These are phyloP conservation scores for Tadarida brasiliensis DNA, from an alignment of 2,797 vertebrate species.

Conservation along the genomic window DNA sequence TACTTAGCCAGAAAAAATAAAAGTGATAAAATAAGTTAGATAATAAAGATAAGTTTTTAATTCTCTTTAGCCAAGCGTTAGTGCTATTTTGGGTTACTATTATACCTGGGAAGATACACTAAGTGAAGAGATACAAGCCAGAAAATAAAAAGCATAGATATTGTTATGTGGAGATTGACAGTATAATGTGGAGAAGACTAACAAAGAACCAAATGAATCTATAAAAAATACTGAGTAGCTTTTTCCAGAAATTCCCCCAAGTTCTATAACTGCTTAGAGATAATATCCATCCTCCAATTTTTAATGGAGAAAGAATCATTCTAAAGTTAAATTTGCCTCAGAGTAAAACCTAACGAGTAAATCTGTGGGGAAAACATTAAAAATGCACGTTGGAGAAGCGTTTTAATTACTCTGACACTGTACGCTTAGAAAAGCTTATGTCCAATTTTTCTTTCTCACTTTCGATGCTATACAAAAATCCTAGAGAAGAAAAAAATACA, in stretches of 20 bases:
- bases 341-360: constrained; percentile 81
- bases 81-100: neutral
- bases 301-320: constrained; percentile 70
- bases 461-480: constrained; percentile 79
- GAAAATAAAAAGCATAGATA: neutral
- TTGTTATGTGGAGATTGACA: rapidly evolving
- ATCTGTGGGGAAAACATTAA: constrained; percentile 78
- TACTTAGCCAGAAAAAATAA: constrained; percentile 21
- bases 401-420: constrained; percentile 81
- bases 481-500: constrained; percentile 77
- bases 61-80: constrained; percentile 43
- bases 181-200: neutral
- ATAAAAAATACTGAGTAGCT: constrained; percentile 60
- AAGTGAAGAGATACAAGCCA: constrained; percentile 14
- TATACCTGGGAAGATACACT: constrained; percentile 1
- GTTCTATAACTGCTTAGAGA: constrained; percentile 57
- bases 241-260: constrained; percentile 65
- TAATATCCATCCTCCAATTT: constrained; percentile 62
- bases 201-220: neutral
- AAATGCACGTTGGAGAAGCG: constrained; percentile 83
- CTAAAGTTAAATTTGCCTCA: constrained; percentile 77
- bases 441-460: constrained; percentile 79
- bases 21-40: neutral
- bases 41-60: constrained; percentile 4
- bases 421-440: constrained; percentile 78